Percentiles rank a stretch among this genome's conserved stretches.
Conservation (phyloP, 2,797 vertebrate genomes). For the Pantherophis vulpinus region DNA sequence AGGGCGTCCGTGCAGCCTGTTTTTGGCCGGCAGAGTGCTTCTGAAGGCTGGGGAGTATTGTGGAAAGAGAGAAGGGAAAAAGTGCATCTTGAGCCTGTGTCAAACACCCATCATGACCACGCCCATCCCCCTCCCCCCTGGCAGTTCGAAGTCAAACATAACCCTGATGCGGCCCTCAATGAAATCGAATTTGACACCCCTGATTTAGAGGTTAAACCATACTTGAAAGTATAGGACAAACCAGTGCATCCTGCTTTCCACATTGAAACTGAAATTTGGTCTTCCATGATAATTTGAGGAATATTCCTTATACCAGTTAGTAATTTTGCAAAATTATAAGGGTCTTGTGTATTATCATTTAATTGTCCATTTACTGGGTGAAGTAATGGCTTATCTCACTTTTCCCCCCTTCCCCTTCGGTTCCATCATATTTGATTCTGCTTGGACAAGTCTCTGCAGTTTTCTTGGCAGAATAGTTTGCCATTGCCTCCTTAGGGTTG, state of each 20-base stretch:
- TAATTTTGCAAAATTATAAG: background rate
- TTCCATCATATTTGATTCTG: background rate
- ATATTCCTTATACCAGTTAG: background rate
- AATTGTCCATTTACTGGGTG: background rate
- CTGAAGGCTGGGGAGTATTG: too few relatives aligned
- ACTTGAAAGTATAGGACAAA: background rate
- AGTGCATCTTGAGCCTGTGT: too few relatives aligned
- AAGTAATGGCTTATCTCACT: background rate
- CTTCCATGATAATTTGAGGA: background rate
- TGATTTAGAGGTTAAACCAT: background rate
- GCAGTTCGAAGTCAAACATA: too few relatives aligned
- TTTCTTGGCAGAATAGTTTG: background rate
- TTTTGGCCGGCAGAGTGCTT: too few relatives aligned
- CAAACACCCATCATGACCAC: too few relatives aligned
- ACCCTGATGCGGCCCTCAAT: too few relatives aligned
- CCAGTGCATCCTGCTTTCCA: background rate
- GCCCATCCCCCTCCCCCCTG: too few relatives aligned
- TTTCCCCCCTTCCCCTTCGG: background rate
- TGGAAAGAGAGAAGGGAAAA: too few relatives aligned
- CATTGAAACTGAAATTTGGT: too few relatives aligned
- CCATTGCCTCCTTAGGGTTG: background rate
- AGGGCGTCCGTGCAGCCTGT: too few relatives aligned
- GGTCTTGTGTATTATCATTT: background rate
- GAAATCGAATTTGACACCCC: too few relatives aligned
- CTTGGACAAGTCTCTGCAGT: background rate